phyloP scores from a whole-genome alignment of 2,113 vertebrate species.

The Oncorhynchus masou region DNA sequence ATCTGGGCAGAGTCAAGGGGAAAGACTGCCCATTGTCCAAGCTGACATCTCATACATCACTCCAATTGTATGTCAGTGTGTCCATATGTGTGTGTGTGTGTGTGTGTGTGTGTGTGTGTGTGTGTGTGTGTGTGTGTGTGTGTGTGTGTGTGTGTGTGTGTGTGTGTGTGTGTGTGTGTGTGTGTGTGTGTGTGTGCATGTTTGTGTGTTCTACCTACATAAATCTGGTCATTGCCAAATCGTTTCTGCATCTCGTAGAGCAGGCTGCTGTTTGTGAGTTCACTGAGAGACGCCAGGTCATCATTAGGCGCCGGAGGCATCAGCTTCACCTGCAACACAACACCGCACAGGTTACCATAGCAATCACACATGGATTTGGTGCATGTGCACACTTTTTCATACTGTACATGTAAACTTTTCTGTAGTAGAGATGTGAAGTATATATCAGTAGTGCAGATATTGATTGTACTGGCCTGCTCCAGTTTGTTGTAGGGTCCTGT shows the following conservation, averaged over 20 bases:
- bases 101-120: neutral
- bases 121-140: neutral
- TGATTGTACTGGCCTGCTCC: conserved; percentile 80
- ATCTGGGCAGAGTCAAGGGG: no score
- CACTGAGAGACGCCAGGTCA: conserved; percentile 91
- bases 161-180: neutral
- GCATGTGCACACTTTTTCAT: neutral
- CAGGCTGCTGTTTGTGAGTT: conserved; percentile 91
- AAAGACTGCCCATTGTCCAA: neutral
- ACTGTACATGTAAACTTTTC: neutral
- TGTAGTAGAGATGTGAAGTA: no score
- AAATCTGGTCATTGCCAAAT: conserved; percentile 92
- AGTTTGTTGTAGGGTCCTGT: conserved; percentile 60
- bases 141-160: neutral
- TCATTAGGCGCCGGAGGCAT: conserved; percentile 94
- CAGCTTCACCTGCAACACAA: conserved; percentile 82
- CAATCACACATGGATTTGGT: neutral
- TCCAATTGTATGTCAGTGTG: neutral
- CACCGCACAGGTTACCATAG: neutral
- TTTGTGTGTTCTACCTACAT: conserved; percentile 75
- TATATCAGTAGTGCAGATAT: no score
- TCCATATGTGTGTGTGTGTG: neutral
- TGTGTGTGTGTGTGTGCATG: conserved; percentile 1
- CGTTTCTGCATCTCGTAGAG: conserved; percentile 99
- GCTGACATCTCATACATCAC: neutral